phyloP scores from a whole-genome alignment of 2,888 invertebrate species.

The Yponomeuta sedellus region DNA sequence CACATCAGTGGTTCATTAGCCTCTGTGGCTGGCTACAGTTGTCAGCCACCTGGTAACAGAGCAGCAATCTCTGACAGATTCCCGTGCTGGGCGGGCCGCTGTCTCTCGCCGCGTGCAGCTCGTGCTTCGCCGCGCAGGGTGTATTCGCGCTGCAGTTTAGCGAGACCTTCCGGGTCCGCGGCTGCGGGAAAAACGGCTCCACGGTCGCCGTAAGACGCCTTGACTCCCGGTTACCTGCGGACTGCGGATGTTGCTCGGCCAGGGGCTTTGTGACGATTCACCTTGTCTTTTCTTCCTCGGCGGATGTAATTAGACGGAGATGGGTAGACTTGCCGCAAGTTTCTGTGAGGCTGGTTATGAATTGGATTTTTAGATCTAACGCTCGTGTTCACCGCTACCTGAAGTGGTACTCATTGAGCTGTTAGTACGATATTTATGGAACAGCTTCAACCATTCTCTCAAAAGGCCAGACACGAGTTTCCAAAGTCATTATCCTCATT shows the following conservation, averaged over 20 bases:
- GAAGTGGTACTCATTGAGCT: neutral
- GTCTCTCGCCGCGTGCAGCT: slow-evolving; percentile 57
- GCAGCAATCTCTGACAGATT: slow-evolving; percentile 46
- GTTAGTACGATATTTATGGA: neutral
- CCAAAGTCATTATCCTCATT: too few species aligned
- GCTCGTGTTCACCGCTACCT: neutral
- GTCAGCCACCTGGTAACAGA: neutral
- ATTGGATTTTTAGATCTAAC: neutral
- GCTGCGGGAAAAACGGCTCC: slow-evolving; percentile 97
- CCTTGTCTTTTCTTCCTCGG: neutral
- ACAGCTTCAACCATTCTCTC: neutral
- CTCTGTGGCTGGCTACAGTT: too few species aligned
- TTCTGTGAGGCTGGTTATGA: neutral
- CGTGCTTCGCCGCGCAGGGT: slow-evolving; percentile 78
- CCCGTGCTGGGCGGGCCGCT: slow-evolving; percentile 54
- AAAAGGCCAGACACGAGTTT: neutral
- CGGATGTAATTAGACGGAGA: neutral
- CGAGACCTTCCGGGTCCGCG: slow-evolving; percentile 86
- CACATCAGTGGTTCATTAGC: too few species aligned
- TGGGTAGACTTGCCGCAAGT: neutral
- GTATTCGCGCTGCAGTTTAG: slow-evolving; percentile 82
- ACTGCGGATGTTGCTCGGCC: neutral
- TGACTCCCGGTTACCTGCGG: neutral
- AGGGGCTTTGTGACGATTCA: neutral
- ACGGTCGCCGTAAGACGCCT: slow-evolving; percentile 92